Conservation (phyloP, 2,797 vertebrate species). For the Cuculus canorus region DNA sequence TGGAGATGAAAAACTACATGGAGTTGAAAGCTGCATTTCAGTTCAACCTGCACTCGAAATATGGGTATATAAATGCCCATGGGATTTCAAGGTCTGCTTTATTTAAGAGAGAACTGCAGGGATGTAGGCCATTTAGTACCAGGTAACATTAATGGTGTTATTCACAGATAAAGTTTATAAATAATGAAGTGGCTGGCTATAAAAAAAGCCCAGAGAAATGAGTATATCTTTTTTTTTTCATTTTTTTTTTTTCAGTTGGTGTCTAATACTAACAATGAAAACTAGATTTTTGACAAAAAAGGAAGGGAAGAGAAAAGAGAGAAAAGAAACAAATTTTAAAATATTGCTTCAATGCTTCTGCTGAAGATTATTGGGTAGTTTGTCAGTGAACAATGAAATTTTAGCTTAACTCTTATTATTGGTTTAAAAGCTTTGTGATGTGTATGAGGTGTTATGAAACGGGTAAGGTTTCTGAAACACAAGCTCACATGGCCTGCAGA, state of each 20-base stretch:
- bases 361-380: background rate
- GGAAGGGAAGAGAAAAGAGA: background rate
- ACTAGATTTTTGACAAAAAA: background rate
- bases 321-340: background rate
- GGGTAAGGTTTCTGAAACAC: background rate
- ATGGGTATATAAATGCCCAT: background rate
- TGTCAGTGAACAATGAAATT: background rate
- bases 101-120: background rate
- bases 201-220: background rate
- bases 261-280: background rate
- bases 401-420: background rate
- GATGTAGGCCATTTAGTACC: background rate
- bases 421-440: background rate
- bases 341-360: background rate
- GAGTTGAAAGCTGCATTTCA: background rate
- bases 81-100: background rate
- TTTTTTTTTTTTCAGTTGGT: background rate
- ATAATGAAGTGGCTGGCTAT: background rate
- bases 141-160: background rate
- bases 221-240: background rate
- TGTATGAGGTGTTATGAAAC: background rate
- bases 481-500: background rate
- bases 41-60: background rate
- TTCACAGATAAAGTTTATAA: slow-evolving; percentile 6
- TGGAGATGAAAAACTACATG: background rate